These are phyloP conservation scores for Apteryx mantelli DNA, from an alignment of 2,113 vertebrate genomes.

Conservation along the genomic window DNA sequence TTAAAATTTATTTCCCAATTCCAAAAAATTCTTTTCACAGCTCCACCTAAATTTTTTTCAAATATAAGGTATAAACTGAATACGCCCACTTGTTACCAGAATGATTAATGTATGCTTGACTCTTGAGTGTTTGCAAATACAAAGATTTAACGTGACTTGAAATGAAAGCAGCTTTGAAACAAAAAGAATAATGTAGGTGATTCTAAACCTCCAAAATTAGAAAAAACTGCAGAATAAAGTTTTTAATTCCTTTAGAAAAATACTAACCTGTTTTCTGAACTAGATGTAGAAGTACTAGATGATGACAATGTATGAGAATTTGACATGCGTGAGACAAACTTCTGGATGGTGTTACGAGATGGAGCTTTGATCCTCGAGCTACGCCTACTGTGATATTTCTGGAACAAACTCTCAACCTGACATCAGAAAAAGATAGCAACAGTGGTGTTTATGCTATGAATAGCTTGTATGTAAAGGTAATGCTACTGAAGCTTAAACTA, in stretches of 20 bases:
- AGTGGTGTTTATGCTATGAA: conserved; percentile 48
- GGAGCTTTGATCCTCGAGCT: conserved; percentile 94
- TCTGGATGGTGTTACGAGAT: conserved; percentile 93
- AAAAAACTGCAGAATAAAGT: conserved; percentile 9
- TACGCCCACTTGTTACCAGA: not conserved
- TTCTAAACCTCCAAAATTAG: conserved; percentile 10
- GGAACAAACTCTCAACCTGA: conserved; percentile 94
- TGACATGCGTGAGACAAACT: conserved; percentile 94
- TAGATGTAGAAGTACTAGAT: conserved; percentile 88
- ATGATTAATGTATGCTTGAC: not conserved
- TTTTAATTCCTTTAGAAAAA: conserved; percentile 62
- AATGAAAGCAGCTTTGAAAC: conserved; percentile 49
- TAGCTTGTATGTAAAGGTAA: not conserved
- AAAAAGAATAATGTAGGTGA: conserved; percentile 22
- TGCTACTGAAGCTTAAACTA: not conserved
- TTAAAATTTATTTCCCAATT: not conserved
- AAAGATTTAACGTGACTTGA: not conserved
- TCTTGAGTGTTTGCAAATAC: not conserved
- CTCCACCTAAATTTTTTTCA: not conserved
- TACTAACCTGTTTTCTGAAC: conserved; percentile 90
- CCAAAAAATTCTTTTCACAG: not conserved
- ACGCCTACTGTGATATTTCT: conserved; percentile 93
- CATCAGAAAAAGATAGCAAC: conserved; percentile 74
- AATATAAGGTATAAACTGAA: not conserved
- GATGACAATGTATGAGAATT: conserved; percentile 88